A percentile compares a stretch with the other conserved stretches of the same genome.
Conservation (phyloP, 2,113 vertebrate genomes). For the Meleagris gallopavo region DNA sequence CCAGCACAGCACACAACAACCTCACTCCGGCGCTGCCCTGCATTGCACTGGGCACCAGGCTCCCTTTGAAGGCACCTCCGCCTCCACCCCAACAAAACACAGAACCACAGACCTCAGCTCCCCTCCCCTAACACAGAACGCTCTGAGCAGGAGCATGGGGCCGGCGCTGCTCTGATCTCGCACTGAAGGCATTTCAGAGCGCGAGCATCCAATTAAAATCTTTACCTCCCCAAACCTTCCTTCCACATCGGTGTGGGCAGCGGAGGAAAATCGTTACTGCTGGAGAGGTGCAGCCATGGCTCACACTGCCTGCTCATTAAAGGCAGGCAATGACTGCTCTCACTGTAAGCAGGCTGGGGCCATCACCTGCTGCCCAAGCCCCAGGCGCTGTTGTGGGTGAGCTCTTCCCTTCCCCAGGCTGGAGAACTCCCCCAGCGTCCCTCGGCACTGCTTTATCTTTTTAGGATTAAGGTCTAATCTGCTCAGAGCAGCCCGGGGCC, state of each 20-base stretch:
- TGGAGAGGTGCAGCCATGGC: background rate
- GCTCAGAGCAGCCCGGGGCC: no score
- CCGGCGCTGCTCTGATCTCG: background rate
- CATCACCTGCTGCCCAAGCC: background rate
- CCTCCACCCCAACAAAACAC: background rate
- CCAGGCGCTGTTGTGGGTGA: no score
- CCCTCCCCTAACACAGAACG: background rate
- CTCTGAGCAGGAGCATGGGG: background rate
- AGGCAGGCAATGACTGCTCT: background rate
- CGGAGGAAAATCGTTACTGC: background rate
- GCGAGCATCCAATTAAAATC: background rate
- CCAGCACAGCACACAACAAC: background rate
- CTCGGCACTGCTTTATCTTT: no score
- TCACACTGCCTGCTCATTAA: background rate
- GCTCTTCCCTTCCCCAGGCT: no score
- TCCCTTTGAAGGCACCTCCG: background rate
- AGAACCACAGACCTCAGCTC: background rate
- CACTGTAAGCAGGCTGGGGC: background rate
- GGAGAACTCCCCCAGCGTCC: no score
- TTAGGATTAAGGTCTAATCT: no score
- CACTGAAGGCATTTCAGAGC: background rate
- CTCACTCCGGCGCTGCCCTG: background rate
- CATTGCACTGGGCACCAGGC: background rate
- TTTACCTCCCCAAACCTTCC: background rate
- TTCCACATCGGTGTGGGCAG: rapidly evolving